Base-by-base conservation (phyloP, 37 sponge, comb jelly and placozoan genomes). In the Haliclona indistincta region DNA sequence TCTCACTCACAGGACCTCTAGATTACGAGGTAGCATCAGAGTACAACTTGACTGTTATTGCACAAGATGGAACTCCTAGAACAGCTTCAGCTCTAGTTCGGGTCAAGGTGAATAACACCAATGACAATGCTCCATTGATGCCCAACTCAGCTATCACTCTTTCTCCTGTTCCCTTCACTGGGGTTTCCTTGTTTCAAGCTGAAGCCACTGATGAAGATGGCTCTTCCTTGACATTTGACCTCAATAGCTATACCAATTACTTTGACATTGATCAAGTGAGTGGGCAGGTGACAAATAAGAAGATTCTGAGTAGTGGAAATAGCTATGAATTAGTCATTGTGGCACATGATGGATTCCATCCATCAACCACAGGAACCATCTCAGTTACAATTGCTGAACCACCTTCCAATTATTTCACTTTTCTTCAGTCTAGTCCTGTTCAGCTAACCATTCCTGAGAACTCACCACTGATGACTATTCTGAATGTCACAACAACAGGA, bases 121-220 rank as follows among this genome's bases (percentile, higher is more conserved):
- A 89, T 56, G 90, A 89, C 19, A 67, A 70, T 64, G 42, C 40
- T 26, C 90, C 90, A 3, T 25, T 1, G 6, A 83, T 88, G 47
- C 25, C 32, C 0, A 17, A 56, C 11, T 20, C 67, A 17, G 8
- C 38, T 10, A 15, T 89, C 0, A 74, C 65, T 1, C 67, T 89
- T 34, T 73, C 82, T 53, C 40, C 49, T 22, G 37, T 77, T 38
- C 70, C 81, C 1, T 60, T 45, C 17, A 37, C 53, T 36, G 77
- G 47, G 32, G 39, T 80, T 1, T 58, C 73, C 0, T 37, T 92
- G 7, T 76, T 80, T 33, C 29, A 11, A 2, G 42, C 87, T 4
- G 63, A 22, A 17, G 93, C 93, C 13, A 68, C 41, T 26, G 93
- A 92, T 79, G 26, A 28, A 0, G 93, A 92, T 36, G 88, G 88